These are phyloP conservation scores for Halcyon senegalensis DNA, from an alignment of 2,113 vertebrate species.

Conservation along the genomic window DNA sequence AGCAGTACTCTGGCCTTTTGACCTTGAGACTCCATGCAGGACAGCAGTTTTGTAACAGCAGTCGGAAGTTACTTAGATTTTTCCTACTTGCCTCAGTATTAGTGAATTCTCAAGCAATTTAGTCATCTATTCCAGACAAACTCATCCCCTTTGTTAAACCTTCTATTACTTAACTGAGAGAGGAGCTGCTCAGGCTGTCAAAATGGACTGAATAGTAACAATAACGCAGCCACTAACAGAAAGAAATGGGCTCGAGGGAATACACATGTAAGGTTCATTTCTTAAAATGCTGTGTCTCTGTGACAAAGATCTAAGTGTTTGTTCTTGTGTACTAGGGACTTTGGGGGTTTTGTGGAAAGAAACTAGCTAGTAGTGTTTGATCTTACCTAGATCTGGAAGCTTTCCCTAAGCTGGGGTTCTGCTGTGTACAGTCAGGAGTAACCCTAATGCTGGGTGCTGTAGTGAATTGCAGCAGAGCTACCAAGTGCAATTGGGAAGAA, in stretches of 20 bases:
- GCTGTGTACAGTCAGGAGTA: not conserved
- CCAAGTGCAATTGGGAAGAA: not conserved
- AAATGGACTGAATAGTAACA: not conserved
- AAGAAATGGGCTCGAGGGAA: not conserved
- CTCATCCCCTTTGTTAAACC: not conserved
- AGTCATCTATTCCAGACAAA: not conserved
- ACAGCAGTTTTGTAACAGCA: not conserved
- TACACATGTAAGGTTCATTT: not conserved
- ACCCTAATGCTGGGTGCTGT: not conserved
- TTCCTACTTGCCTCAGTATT: not conserved
- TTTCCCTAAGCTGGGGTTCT: not conserved
- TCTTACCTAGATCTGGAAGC: not conserved
- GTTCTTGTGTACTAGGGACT: not conserved
- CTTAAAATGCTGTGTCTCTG: not conserved
- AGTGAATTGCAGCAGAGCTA: not conserved
- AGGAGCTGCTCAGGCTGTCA: not conserved
- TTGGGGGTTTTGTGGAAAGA: not conserved
- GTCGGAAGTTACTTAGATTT: not conserved
- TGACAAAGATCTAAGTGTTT: not conserved
- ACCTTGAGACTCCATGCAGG: not conserved
- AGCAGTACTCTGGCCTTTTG: not conserved
- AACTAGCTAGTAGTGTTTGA: not conserved
- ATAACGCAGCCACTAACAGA: not conserved
- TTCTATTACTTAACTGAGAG: not conserved
- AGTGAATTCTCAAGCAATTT: not conserved